Percentiles rank a stretch among this genome's conserved stretches.
Conservation (phyloP, 2,888 invertebrate species). For the Epistrophe eligans region DNA sequence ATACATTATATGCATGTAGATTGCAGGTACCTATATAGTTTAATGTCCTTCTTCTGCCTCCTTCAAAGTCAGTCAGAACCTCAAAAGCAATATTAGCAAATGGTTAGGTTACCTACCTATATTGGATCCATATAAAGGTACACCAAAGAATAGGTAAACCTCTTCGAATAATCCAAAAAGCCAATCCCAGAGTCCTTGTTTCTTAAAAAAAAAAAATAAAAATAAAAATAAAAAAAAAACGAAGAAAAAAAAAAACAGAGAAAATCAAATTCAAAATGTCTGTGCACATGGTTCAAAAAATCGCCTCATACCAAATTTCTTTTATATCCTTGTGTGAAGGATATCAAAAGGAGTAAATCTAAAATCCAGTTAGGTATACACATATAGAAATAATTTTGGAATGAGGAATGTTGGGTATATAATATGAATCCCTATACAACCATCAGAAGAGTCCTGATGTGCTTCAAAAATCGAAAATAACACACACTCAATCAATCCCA, state of each 20-base stretch:
- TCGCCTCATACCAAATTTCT: slow-evolving; percentile 8
- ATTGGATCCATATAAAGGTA: not conserved
- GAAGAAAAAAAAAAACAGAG: not conserved
- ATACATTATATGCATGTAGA: not conserved
- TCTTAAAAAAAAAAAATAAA: slow-evolving; percentile 36
- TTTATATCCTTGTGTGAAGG: slow-evolving; percentile 9
- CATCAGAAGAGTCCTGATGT: slow-evolving; percentile 5
- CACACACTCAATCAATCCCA: slow-evolving; percentile 57
- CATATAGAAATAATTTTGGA: slow-evolving; percentile 8
- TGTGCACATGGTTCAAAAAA: slow-evolving; percentile 39
- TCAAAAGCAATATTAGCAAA: slow-evolving; percentile 48
- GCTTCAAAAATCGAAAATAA: slow-evolving; percentile 53
- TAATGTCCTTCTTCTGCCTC: slow-evolving; percentile 7
- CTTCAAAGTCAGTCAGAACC: slow-evolving; percentile 27
- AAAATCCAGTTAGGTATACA: slow-evolving; percentile 35
- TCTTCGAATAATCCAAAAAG: slow-evolving; percentile 44
- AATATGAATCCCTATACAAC: slow-evolving; percentile 6
- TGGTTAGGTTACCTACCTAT: slow-evolving; percentile 14
- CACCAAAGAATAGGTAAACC: slow-evolving; percentile 21
- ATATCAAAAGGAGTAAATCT: slow-evolving; percentile 54
- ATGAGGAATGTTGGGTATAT: not conserved
- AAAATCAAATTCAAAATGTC: slow-evolving; percentile 64
- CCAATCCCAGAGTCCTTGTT: slow-evolving; percentile 41
- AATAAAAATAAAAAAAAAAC: slow-evolving; percentile 18
- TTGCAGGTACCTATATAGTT: not conserved